These are phyloP conservation scores for Trissoscelio sp. DNA, from an alignment of 2,888 invertebrate species.

Conservation along the genomic window DNA sequence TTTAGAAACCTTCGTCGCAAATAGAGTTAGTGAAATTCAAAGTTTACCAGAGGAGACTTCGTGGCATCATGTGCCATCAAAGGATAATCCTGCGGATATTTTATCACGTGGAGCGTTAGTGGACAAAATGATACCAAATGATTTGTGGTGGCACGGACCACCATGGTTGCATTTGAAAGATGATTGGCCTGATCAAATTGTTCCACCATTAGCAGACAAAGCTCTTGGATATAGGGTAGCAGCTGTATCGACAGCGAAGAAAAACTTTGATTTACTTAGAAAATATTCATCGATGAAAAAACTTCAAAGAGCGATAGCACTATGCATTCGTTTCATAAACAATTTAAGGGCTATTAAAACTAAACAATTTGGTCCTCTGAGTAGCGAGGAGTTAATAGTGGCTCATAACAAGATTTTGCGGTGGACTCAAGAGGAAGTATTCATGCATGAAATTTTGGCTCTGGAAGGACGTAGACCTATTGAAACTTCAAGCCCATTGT, in stretches of 20 bases:
- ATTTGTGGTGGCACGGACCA: conserved; percentile 8
- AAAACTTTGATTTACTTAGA: no score
- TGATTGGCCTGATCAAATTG: background rate
- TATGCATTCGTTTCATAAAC: background rate
- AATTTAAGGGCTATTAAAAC: background rate
- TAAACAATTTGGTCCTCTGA: background rate
- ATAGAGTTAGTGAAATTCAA: conserved; percentile 15
- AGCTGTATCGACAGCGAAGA: background rate
- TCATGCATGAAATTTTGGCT: background rate
- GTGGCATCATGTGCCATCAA: conserved; percentile 5
- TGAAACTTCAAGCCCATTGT: background rate
- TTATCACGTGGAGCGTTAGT: background rate
- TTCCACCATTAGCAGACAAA: background rate
- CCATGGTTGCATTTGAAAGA: background rate
- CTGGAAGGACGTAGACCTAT: no score
- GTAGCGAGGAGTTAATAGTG: background rate
- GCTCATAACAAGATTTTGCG: background rate
- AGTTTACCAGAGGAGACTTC: background rate
- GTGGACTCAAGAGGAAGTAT: conserved; percentile 4
- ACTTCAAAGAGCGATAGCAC: background rate
- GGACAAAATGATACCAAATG: background rate
- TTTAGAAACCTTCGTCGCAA: conserved; percentile 1
- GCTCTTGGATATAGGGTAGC: background rate
- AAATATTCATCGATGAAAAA: conserved; percentile 10
- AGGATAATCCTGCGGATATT: conserved; percentile 7